Percentiles rank a stretch among this genome's conserved stretches.
These are phyloP conservation scores for Dissostichus mawsoni DNA, from an alignment of 2,113 vertebrate species.

Conservation along the genomic window DNA sequence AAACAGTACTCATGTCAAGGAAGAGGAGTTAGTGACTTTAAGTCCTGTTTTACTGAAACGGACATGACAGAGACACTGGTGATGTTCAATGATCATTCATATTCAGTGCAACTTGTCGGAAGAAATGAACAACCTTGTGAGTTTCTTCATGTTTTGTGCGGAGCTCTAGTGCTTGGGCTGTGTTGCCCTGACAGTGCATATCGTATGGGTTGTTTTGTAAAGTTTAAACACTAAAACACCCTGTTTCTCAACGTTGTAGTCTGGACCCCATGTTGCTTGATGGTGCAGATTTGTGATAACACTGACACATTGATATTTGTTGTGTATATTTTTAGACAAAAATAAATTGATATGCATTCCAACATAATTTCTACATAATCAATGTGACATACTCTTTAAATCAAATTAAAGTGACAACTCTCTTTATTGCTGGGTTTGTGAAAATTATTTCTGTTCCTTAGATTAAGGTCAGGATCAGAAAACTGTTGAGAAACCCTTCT, in stretches of 20 bases:
- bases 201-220: neutral
- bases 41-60: neutral
- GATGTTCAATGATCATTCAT: neutral
- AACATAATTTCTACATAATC: neutral
- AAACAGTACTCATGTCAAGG: slow-evolving; percentile 18
- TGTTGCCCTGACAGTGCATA: slow-evolving; percentile 18
- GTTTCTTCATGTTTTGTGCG: slow-evolving; percentile 27
- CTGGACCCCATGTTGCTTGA: neutral
- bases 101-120: slow-evolving; percentile 39
- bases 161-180: slow-evolving; percentile 34
- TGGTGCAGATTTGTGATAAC: slow-evolving; percentile 9
- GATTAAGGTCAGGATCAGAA: neutral
- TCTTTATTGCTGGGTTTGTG: slow-evolving; percentile 1
- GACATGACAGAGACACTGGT: neutral
- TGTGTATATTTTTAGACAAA: slow-evolving; percentile 17
- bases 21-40: neutral
- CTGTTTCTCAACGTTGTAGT: slow-evolving; percentile 12
- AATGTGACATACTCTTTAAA: slow-evolving; percentile 14
- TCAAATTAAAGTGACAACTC: slow-evolving; percentile 4
- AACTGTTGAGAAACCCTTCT: slow-evolving; percentile 35
- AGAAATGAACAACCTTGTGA: slow-evolving; percentile 4
- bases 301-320: slow-evolving; percentile 16
- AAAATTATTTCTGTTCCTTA: neutral
- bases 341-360: slow-evolving; percentile 14
- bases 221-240: slow-evolving; percentile 13